phyloP scores from a whole-genome alignment of 92 coral and sea anemone species.

The Isaurus tuberculatus region DNA sequence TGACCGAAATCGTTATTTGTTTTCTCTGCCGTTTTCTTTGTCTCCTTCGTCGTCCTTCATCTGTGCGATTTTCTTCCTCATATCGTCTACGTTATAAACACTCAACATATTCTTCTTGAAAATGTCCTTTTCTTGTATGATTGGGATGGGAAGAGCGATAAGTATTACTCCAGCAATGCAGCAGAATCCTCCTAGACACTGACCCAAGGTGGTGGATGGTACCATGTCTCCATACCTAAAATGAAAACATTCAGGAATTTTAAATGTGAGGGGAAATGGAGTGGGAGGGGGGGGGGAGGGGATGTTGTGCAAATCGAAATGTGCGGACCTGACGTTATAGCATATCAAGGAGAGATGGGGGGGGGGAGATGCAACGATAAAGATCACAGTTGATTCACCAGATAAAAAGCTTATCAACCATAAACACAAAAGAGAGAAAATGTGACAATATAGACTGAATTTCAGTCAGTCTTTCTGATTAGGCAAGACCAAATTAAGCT shows the following conservation, averaged over 20 bases:
- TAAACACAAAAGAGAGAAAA: too few species aligned
- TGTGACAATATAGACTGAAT: too few species aligned
- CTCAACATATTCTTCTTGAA: conserved; percentile 86
- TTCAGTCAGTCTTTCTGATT: too few species aligned
- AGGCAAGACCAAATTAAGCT: too few species aligned
- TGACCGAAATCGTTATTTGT: neutral
- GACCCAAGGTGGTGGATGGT: conserved; percentile 79
- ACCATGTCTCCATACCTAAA: conserved; percentile 94
- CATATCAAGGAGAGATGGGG: too few species aligned
- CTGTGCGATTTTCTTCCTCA: conserved; percentile 75
- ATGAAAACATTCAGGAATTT: neutral
- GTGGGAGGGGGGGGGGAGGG: too few species aligned
- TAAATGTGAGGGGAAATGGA: too few species aligned
- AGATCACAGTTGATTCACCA: too few species aligned
- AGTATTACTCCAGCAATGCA: conserved; percentile 94
- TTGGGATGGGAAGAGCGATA: conserved; percentile 88
- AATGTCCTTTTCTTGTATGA: conserved; percentile 94
- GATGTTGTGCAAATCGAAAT: too few species aligned
- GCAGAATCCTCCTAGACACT: conserved; percentile 83
- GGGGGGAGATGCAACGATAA: too few species aligned
- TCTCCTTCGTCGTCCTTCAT: conserved; percentile 50
- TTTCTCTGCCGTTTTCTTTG: neutral
- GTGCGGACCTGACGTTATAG: too few species aligned
- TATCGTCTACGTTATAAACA: conserved; percentile 85
- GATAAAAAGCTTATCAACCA: too few species aligned